Percentiles rank a stretch among this genome's conserved stretches.
Conservation (phyloP, 2,888 invertebrate genomes). For the Diarsia mendica region DNA sequence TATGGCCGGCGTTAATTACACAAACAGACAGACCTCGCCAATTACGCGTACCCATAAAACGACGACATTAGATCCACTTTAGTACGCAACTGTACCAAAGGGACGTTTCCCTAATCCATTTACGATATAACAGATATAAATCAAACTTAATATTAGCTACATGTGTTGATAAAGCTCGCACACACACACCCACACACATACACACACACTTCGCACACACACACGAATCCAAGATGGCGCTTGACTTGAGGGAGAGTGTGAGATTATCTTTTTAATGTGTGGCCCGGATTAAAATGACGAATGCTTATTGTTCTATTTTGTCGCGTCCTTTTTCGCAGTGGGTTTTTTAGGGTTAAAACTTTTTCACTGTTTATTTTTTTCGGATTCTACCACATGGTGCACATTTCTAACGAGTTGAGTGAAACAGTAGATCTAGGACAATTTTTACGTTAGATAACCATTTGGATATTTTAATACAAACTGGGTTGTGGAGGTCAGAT, state of each 20-base stretch:
- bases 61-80: conserved; percentile 77
- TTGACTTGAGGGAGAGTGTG: conserved; percentile 68
- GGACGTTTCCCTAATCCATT: conserved; percentile 88
- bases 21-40: conserved; percentile 70
- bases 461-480: too few species aligned
- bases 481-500: not conserved
- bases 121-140: conserved; percentile 90
- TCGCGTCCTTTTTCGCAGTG: conserved; percentile 51
- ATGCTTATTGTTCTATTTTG: conserved; percentile 73
- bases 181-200: conserved; percentile 59
- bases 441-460: not conserved
- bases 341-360: conserved; percentile 47
- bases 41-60: conserved; percentile 80
- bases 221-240: conserved; percentile 71
- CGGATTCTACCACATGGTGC: conserved; percentile 14
- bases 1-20: conserved; percentile 76
- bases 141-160: conserved; percentile 90
- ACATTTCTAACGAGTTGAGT: not conserved
- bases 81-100: conserved; percentile 69
- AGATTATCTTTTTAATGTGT: conserved; percentile 73
- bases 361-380: conserved; percentile 32
- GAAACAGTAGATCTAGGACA: not conserved
- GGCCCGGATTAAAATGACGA: conserved; percentile 78
- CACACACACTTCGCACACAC: conserved; percentile 28
- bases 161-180: conserved; percentile 86